Percentiles rank a stretch among this genome's conserved stretches.
Evolutionary conservation across 1,140 invertebrate genomes (phyloP).

Genomic region (Drosophila pallidifrons): DNA sequence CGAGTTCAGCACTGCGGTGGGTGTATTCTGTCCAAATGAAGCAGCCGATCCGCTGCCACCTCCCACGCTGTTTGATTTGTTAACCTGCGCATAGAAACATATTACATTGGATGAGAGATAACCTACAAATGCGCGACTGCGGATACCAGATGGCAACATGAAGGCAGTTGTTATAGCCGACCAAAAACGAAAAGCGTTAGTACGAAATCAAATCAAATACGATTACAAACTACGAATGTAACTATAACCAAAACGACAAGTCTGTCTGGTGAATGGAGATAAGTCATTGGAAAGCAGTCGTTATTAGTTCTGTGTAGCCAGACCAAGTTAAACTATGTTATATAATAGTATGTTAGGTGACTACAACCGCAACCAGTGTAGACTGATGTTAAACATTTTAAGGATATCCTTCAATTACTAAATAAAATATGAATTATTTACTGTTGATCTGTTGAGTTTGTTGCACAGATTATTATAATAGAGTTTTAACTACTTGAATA

Average conservation of each 20-base stretch:
- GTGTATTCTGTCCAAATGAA: conserved; percentile 71
- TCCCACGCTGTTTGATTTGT: conserved; percentile 51
- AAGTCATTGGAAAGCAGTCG: conserved; percentile 1
- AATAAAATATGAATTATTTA: neutral
- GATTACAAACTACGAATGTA: conserved; percentile 35
- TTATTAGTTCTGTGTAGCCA: conserved; percentile 11
- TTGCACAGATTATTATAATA: conserved; percentile 3
- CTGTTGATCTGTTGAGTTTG: neutral
- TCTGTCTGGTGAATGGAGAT: neutral
- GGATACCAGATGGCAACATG: conserved; percentile 38
- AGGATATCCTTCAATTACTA: neutral
- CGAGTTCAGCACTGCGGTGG: conserved; percentile 67
- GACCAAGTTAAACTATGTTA: conserved; percentile 4
- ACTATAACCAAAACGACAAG: conserved; percentile 23
- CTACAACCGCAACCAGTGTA: conserved; percentile 45
- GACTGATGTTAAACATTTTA: neutral
- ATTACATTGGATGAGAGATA: conserved; percentile 15
- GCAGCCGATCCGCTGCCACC: conserved; percentile 38
- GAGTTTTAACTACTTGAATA: neutral
- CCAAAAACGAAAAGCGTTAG: conserved; percentile 57
- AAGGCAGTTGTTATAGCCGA: conserved; percentile 39
- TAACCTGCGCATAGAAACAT: conserved; percentile 46
- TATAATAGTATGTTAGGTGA: conserved; percentile 8
- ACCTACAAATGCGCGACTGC: neutral
- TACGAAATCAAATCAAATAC: conserved; percentile 39